Conservation (phyloP, 2,888 invertebrate species). For the Sesia apiformis region DNA sequence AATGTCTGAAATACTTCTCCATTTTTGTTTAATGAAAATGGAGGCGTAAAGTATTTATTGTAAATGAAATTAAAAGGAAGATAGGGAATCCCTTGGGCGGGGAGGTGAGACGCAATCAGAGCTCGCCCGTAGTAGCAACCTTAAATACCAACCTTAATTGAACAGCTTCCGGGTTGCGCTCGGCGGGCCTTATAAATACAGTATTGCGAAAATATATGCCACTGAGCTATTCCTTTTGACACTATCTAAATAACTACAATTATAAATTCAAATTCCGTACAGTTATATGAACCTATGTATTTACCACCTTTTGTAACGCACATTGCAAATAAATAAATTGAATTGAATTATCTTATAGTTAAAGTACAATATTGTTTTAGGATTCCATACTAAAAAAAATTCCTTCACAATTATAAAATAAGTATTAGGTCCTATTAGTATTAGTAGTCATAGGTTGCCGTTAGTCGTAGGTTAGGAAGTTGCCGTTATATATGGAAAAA, state of each 20-base stretch:
- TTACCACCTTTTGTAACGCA: too few relatives aligned
- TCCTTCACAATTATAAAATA: too few relatives aligned
- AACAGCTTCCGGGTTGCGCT: constrained; percentile 62
- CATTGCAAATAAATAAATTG: too few relatives aligned
- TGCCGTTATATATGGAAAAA: too few relatives aligned
- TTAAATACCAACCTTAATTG: constrained; percentile 74
- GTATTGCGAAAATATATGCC: constrained; percentile 50
- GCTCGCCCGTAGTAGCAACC: constrained; percentile 61
- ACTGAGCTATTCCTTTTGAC: constrained; percentile 41
- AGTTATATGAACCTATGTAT: too few relatives aligned
- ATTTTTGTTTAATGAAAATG: neutral
- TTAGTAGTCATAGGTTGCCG: too few relatives aligned
- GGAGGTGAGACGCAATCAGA: constrained; percentile 58
- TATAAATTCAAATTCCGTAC: neutral
- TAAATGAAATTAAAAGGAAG: constrained; percentile 68
- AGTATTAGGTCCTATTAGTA: too few relatives aligned
- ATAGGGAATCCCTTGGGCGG: constrained; percentile 44
- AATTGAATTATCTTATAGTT: too few relatives aligned
- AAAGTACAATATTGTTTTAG: too few relatives aligned
- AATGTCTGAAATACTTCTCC: too few relatives aligned
- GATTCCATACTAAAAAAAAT: too few relatives aligned
- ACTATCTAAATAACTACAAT: constrained; percentile 25
- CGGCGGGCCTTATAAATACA: constrained; percentile 58
- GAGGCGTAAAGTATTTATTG: constrained; percentile 47
- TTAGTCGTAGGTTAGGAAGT: too few relatives aligned